Evolutionary conservation across 2,888 invertebrate genomes (phyloP), one percentile per base, ranked within the genome.

Genomic region (Pandemis heparana): DNA sequence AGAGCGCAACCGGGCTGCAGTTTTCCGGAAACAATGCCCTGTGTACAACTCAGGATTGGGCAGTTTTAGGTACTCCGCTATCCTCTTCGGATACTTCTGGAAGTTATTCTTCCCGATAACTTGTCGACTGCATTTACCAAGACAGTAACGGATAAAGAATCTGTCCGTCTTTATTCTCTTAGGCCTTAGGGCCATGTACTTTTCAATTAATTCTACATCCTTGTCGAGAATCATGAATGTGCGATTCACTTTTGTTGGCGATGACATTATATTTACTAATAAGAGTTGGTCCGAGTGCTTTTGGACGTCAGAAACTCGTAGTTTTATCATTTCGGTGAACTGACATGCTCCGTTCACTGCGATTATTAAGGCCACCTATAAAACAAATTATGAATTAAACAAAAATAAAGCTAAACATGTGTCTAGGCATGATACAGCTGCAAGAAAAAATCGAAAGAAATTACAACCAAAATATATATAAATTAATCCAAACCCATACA

Each of bases 291-390:
- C 32, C 9, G 64, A 51, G 32, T 64, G 64, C 14, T 32, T 51
- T 48, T 64, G 46, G 8, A 64, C 18, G 12, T 64, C 48, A 0
- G 46, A 14, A 7, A 64, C 9, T 9, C 32, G 48, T 7, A 64
- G 8, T 1, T 64, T 64, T n/a, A n/a, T 9, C n/a, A 64, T 48
- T 64, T 64, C 64, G 5, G 5, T 64, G 10, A 2, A 12, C 12
- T 32, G 32, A 9, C 64, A 64, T 46, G 38, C 32, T 1, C 48
- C 64, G 9, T 32, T 46, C n/a, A 64, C 32, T n/a, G 48, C 64
- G n/a, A 64, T 51, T 5, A 64, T 64, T 23, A 64, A 32, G 16
- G 64, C 38, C 4, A 64, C 64, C 64, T 64, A 23, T 9, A 64
- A 64, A 16, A 32, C 23, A 32, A 32, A 32, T 32, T 4, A 32